Conservation (phyloP, 2,797 vertebrate genomes). For the Rhynchotus rufescens region DNA sequence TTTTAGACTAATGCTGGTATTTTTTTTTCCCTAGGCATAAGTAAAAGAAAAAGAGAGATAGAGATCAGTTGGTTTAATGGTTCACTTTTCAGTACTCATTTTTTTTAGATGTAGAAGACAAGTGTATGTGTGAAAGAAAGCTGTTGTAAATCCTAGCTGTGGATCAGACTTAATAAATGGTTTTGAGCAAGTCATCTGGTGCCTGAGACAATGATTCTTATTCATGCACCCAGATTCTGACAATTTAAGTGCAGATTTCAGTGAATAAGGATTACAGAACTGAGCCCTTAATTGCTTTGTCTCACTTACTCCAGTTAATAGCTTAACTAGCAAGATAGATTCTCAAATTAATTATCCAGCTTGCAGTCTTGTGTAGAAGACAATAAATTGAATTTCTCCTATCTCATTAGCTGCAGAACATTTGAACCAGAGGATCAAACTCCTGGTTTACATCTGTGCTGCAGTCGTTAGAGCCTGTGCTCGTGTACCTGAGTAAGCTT, state of each 20-base stretch:
- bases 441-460: not conserved
- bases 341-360: constrained; percentile 36
- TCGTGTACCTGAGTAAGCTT: rapidly evolving
- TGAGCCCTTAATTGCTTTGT: constrained; percentile 42
- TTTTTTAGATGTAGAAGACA: not conserved
- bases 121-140: not conserved
- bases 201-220: constrained; percentile 20
- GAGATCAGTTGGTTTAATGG: not conserved
- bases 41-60: not conserved
- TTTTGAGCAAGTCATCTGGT: constrained; percentile 22
- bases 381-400: not conserved
- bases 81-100: not conserved
- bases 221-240: not conserved
- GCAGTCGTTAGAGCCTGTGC: not conserved
- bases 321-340: constrained; percentile 35
- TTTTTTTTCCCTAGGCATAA: not conserved
- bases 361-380: not conserved
- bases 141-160: not conserved
- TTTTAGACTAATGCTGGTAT: not conserved
- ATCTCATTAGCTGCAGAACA: not conserved
- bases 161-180: not conserved
- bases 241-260: constrained; percentile 20
- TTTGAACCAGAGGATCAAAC: not conserved
- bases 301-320: constrained; percentile 28
- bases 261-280: constrained; percentile 17